Evolutionary conservation across 2,113 vertebrate genomes (phyloP).

Genomic region (Pelecanus crispus): DNA sequence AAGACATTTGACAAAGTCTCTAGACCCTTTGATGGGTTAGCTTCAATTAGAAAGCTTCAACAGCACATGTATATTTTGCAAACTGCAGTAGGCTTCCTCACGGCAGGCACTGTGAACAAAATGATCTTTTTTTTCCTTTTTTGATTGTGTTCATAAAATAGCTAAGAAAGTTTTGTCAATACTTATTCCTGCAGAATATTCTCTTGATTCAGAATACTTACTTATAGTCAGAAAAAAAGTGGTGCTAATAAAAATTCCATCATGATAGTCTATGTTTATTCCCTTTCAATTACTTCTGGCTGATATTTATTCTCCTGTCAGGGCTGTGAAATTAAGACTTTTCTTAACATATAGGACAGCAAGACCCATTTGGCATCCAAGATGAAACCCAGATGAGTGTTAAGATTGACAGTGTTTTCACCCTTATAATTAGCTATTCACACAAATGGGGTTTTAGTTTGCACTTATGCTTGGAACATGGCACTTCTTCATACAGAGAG

Average conservation of each 20-base stretch:
- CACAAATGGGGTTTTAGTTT: slow-evolving; percentile 59
- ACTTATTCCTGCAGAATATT: slow-evolving; percentile 37
- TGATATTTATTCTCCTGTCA: slow-evolving; percentile 46
- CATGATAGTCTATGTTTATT: not conserved
- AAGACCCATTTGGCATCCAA: slow-evolving; percentile 48
- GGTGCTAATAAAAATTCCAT: slow-evolving; percentile 21
- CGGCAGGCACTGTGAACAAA: slow-evolving; percentile 26
- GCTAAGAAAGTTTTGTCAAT: not conserved
- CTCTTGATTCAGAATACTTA: not conserved
- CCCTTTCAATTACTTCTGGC: slow-evolving; percentile 11
- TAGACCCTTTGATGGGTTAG: slow-evolving; percentile 50
- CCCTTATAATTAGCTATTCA: slow-evolving; percentile 61
- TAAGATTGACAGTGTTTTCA: slow-evolving; percentile 62
- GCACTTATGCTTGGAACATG: slow-evolving; percentile 45
- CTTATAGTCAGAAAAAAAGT: not conserved
- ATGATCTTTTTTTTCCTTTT: not conserved
- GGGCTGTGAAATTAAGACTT: slow-evolving; percentile 47
- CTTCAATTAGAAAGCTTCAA: slow-evolving; percentile 48
- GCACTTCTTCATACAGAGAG: slow-evolving; percentile 53
- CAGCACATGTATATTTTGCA: slow-evolving; percentile 7
- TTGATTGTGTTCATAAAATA: slow-evolving; percentile 35
- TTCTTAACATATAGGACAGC: slow-evolving; percentile 46
- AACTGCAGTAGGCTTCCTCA: slow-evolving; percentile 32
- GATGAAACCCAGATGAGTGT: slow-evolving; percentile 45
- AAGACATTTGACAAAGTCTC: slow-evolving; percentile 55